Evolutionary conservation across 2,888 invertebrate genomes (phyloP).

Genomic region (Nyleta sp.): DNA sequence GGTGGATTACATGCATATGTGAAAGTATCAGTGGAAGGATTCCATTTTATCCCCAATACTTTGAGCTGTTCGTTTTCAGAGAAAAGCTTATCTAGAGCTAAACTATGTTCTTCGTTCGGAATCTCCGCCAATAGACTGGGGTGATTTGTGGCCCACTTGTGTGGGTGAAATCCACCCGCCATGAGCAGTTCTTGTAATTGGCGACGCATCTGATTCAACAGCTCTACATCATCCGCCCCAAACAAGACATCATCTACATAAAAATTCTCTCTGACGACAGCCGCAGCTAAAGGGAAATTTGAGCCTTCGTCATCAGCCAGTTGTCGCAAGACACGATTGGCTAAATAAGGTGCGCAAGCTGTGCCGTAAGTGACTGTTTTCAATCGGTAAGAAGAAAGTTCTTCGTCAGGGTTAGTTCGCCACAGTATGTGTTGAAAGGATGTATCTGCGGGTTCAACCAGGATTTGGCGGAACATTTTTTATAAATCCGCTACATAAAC

Average conservation of each 20-base stretch:
- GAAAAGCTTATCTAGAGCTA: neutral
- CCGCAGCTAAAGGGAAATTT: conserved; percentile 4
- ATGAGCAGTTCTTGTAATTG: neutral
- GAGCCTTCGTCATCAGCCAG: conserved; percentile 16
- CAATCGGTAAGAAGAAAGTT: conserved; percentile 3
- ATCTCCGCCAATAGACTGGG: conserved; percentile 2
- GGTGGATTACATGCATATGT: neutral
- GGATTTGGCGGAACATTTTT: conserved; percentile 47
- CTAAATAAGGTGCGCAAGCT: conserved; percentile 20
- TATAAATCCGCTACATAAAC: conserved; percentile 35
- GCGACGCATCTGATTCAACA: neutral
- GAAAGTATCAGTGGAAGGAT: neutral
- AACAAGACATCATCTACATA: conserved; percentile 11
- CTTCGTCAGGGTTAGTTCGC: neutral
- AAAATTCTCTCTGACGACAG: neutral
- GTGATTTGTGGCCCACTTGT: conserved; percentile 25
- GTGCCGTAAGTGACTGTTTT: conserved; percentile 33
- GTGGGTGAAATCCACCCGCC: conserved; percentile 18
- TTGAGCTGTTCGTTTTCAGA: conserved; percentile 1
- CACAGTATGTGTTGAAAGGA: conserved; percentile 9
- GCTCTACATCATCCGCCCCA: conserved; percentile 4
- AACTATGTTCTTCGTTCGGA: conserved; percentile 4
- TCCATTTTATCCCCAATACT: conserved; percentile 23
- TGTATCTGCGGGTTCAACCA: conserved; percentile 8
- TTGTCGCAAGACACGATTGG: conserved; percentile 27